A percentile compares a stretch with the other conserved stretches of the same genome.
phyloP scores from a whole-genome alignment of 2,888 invertebrate species.

The Fissipunctia ypsillon region DNA sequence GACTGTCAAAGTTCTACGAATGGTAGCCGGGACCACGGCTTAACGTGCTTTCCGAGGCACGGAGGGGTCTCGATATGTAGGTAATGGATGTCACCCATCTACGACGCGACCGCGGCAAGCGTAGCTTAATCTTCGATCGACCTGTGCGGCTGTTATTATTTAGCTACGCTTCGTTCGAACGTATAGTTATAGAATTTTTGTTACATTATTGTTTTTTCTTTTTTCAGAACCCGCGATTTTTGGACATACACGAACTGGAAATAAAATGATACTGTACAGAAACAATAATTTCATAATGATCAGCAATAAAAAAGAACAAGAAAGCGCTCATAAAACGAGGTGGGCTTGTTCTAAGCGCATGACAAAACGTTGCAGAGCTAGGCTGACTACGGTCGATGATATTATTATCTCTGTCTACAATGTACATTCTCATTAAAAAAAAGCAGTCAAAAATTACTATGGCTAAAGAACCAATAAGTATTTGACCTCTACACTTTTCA shows the following conservation, averaged over 20 bases:
- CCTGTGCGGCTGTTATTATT: too few relatives aligned
- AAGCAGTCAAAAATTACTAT: too few relatives aligned
- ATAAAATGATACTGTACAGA: constrained; percentile 36
- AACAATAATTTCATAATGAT: constrained; percentile 24
- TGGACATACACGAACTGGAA: constrained; percentile 12
- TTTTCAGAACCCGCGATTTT: constrained; percentile 23
- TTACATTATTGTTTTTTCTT: not conserved
- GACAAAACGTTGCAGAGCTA: constrained; percentile 28
- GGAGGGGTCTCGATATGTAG: too few relatives aligned
- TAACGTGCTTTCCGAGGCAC: too few relatives aligned
- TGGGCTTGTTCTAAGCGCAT: constrained; percentile 41
- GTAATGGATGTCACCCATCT: too few relatives aligned
- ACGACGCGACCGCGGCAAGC: too few relatives aligned
- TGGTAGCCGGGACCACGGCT: too few relatives aligned
- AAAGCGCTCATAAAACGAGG: not conserved
- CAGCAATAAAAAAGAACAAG: constrained; percentile 1
- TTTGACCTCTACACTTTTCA: too few relatives aligned
- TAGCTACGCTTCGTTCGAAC: too few relatives aligned
- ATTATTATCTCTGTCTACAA: constrained; percentile 2
- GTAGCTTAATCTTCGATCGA: too few relatives aligned
- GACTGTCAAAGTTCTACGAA: too few relatives aligned
- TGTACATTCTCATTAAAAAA: constrained; percentile 25
- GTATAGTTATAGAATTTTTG: not conserved
- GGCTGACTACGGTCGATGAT: constrained; percentile 22
- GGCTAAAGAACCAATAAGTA: too few relatives aligned